Evolutionary conservation across 2,797 vertebrate species (phyloP).

Genomic region (Buphagus erythrorhynchus): DNA sequence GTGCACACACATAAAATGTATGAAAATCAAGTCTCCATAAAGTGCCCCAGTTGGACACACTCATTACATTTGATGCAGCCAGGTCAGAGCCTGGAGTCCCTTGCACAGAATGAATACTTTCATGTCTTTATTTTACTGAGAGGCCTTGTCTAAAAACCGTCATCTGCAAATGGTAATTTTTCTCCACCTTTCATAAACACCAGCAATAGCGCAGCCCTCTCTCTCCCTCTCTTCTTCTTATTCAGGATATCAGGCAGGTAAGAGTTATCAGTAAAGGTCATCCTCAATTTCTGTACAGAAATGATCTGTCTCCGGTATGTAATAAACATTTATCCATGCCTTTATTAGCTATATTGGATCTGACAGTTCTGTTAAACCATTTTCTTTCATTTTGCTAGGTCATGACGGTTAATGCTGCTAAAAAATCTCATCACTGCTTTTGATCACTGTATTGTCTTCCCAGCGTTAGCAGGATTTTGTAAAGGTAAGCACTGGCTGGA

Average conservation of each 20-base stretch:
- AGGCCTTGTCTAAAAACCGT: slow-evolving; percentile 14
- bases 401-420: slow-evolving; percentile 95
- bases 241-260: slow-evolving; percentile 86
- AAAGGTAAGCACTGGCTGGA: slow-evolving; percentile 80
- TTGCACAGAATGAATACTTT: background rate
- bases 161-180: slow-evolving; percentile 74
- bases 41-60: background rate
- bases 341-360: slow-evolving; percentile 98
- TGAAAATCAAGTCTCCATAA: background rate
- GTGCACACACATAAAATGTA: background rate
- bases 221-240: slow-evolving; percentile 76
- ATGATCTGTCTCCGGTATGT: slow-evolving; percentile 96
- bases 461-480: slow-evolving; percentile 77
- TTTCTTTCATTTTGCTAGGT: slow-evolving; percentile 91
- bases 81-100: background rate
- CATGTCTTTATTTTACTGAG: background rate
- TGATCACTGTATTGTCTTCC: slow-evolving; percentile 83
- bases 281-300: slow-evolving; percentile 99
- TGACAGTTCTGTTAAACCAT: slow-evolving; percentile 99
- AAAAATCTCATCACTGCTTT: slow-evolving; percentile 89
- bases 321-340: slow-evolving; percentile 99
- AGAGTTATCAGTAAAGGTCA: slow-evolving; percentile 98
- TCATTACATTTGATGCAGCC: background rate
- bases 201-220: slow-evolving; percentile 39
- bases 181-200: slow-evolving; percentile 73